These are phyloP conservation scores for Gallinago media DNA, from an alignment of 2,113 vertebrate species.

Conservation along the genomic window DNA sequence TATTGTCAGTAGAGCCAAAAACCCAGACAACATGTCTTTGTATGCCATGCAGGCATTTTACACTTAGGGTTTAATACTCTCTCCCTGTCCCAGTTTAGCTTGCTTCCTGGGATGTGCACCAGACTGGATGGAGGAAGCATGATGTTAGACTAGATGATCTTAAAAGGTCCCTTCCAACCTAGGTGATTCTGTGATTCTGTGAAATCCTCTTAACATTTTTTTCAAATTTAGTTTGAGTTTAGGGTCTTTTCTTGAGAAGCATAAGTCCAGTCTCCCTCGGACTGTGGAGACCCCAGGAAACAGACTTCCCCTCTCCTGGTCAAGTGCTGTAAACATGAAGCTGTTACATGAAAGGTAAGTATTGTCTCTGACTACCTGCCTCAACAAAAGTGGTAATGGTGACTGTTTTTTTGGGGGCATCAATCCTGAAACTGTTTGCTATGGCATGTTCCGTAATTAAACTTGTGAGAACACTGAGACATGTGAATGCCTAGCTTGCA, in stretches of 20 bases:
- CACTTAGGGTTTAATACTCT: not conserved
- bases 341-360: not conserved
- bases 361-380: not conserved
- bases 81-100: fast-evolving
- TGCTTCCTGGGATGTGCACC: not conserved
- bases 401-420: fast-evolving
- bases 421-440: not conserved
- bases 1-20: not conserved
- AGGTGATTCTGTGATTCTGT: no score
- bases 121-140: fast-evolving
- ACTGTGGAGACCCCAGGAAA: not conserved
- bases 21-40: not conserved
- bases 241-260: not conserved
- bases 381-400: not conserved
- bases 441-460: not conserved
- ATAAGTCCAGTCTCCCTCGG: not conserved
- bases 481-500: not conserved
- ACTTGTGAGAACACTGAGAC: not conserved
- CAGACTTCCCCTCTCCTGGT: not conserved
- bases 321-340: not conserved
- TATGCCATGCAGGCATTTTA: not conserved
- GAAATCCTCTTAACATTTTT: not conserved
- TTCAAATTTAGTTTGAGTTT: not conserved
- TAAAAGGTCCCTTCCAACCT: no score
- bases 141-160: no score